phyloP scores from a whole-genome alignment of 2,113 vertebrate species.

The Meleagris gallopavo region DNA sequence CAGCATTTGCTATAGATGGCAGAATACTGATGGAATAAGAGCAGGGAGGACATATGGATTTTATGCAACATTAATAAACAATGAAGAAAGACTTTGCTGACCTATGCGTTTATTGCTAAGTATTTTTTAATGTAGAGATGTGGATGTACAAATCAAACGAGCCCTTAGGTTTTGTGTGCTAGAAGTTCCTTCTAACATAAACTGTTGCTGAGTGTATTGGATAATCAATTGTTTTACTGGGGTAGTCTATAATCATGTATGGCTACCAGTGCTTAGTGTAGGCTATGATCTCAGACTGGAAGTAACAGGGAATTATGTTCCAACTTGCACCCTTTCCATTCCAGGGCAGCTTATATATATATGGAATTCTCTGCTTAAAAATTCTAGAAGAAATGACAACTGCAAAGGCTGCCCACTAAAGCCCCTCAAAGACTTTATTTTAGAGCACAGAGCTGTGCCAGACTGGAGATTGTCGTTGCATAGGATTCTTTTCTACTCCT shows the following conservation, averaged over 20 bases:
- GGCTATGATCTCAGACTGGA: neutral
- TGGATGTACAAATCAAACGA: neutral
- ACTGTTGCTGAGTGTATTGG: neutral
- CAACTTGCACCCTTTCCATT: neutral
- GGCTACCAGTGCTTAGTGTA: neutral
- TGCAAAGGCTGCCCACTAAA: neutral
- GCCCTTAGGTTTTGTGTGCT: neutral
- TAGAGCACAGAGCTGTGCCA: neutral
- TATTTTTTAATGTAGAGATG: neutral
- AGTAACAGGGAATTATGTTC: neutral
- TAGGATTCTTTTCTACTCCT: neutral
- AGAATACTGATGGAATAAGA: neutral
- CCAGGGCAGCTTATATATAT: neutral
- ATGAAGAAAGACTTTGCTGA: neutral
- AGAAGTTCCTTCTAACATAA: neutral
- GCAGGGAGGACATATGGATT: neutral
- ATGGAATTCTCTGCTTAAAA: neutral
- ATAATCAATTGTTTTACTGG: neutral
- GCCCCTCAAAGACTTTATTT: neutral
- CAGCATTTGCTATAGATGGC: neutral
- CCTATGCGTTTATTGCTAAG: neutral
- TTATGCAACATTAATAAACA: neutral
- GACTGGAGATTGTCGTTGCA: neutral
- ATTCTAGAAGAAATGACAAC: neutral
- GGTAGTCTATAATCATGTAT: neutral